Conservation (phyloP, 2,888 invertebrate species). For the Craniophora ligustri region DNA sequence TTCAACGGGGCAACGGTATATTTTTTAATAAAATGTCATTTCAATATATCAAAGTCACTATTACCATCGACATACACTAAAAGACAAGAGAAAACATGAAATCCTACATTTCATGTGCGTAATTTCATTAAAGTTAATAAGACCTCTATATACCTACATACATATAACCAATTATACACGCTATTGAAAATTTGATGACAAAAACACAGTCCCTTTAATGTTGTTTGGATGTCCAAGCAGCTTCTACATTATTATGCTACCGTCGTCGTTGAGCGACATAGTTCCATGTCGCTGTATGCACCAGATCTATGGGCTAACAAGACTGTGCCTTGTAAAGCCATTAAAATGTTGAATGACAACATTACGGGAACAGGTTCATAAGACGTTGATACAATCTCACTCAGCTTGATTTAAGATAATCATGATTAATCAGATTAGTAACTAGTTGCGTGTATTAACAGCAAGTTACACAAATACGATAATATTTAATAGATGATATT, state of each 20-base stretch:
- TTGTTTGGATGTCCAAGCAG: neutral
- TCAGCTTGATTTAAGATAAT: slow-evolving; percentile 30
- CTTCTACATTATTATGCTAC: slow-evolving; percentile 5
- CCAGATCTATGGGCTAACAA: slow-evolving; percentile 17
- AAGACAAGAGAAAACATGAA: no score
- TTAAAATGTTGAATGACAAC: slow-evolving; percentile 41
- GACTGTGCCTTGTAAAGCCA: slow-evolving; percentile 12
- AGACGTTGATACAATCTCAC: slow-evolving; percentile 42
- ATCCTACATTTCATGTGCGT: no score
- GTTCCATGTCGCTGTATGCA: slow-evolving; percentile 28
- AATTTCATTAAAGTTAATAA: no score
- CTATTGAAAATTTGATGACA: no score
- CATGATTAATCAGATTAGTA: slow-evolving; percentile 42
- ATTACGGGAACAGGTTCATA: slow-evolving; percentile 37
- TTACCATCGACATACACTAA: no score
- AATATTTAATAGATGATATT: slow-evolving; percentile 27
- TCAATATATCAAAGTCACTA: no score
- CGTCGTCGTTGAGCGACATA: slow-evolving; percentile 9
- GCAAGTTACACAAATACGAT: slow-evolving; percentile 26
- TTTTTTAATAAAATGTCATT: no score
- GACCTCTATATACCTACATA: no score
- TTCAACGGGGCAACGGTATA: no score
- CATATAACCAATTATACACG: no score
- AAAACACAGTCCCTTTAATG: neutral
- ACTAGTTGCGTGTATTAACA: slow-evolving; percentile 18